Base-by-base conservation (phyloP, 2,888 invertebrate species). In the Metacarcinus magister region DNA sequence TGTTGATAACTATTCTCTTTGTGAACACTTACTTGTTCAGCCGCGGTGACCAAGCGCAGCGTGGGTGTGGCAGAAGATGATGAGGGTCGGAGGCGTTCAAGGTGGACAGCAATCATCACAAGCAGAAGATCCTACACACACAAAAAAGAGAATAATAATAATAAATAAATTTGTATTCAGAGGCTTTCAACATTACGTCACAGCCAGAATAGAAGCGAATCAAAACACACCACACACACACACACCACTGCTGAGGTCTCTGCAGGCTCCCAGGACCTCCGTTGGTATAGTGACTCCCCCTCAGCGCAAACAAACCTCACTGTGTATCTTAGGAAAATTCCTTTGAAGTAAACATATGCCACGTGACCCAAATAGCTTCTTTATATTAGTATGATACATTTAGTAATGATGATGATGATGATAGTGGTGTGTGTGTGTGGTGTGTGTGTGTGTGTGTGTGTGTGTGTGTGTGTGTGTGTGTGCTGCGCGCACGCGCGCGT, bases 391-490 rank as follows among this genome's bases (percentile, higher is more conserved):
- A 75, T 28, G 23, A 23, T 5, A 28, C n/a, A 75, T 75, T 23
- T 23, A 7, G 75, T 75, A n/a, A n/a, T 23, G 23, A n/a, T 75
- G 75, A n/a, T 23, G 2, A n/a, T 75, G 75, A n/a, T n/a, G n/a
- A n/a, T n/a, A n/a, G n/a, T n/a, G 23, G 75, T 75, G 75, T 75
- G 67, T 67, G 67, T 67, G 67, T 67, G 67, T 67, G 67, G 67
- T 23, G 67, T 67, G 67, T 67, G 67, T 67, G 67, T 67, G 23
- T 67, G 67, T 67, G 8, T 67, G 67, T 67, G 67, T 67, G 67
- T 67, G 67, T 67, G 67, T 67, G 67, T 67, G 67, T 67, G 67
- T 67, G 67, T 67, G 67, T 67, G 67, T 67, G 67, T 67, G 67
- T 5, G 67, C n/a, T 75, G 75, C n/a, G 75, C n/a, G 75, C n/a